Evolutionary conservation across 2,797 vertebrate genomes (phyloP).

Genomic region (Acrossocheilus wenchowensis): DNA sequence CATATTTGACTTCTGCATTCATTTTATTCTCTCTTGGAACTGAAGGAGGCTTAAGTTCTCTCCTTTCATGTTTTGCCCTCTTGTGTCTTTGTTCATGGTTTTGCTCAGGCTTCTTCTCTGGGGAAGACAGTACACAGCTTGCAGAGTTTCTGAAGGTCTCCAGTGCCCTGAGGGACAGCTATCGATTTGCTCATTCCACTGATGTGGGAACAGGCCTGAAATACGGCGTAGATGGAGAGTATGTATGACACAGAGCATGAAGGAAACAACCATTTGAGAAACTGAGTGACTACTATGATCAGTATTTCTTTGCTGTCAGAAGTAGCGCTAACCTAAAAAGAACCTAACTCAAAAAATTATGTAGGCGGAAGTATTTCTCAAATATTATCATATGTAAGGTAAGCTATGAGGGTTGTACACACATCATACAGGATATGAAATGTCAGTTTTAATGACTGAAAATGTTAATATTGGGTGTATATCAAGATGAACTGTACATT

Average conservation of each 20-base stretch:
- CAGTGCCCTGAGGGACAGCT: conserved; percentile 62
- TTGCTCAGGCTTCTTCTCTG: conserved; percentile 65
- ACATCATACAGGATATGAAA: neutral
- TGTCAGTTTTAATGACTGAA: neutral
- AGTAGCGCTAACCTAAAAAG: neutral
- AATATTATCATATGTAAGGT: neutral
- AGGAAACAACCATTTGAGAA: neutral
- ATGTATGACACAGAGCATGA: conserved; percentile 45
- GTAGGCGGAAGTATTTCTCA: no score
- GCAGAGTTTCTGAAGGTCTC: conserved; percentile 64
- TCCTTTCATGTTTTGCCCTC: neutral
- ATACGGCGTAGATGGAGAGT: conserved; percentile 63
- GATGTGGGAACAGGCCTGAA: conserved; percentile 54
- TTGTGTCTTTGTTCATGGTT: neutral
- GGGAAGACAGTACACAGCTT: conserved; percentile 52
- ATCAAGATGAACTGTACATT: neutral
- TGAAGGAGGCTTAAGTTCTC: neutral
- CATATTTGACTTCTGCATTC: neutral
- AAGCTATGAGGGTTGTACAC: neutral
- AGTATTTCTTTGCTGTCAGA: neutral
- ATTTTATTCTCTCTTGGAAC: neutral
- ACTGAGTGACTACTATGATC: neutral
- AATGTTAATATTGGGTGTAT: neutral
- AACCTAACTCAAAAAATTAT: neutral
- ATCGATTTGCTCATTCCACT: conserved; percentile 65